Conservation (phyloP, 2,113 vertebrate species). For the Lamprologus ornatipinnis region DNA sequence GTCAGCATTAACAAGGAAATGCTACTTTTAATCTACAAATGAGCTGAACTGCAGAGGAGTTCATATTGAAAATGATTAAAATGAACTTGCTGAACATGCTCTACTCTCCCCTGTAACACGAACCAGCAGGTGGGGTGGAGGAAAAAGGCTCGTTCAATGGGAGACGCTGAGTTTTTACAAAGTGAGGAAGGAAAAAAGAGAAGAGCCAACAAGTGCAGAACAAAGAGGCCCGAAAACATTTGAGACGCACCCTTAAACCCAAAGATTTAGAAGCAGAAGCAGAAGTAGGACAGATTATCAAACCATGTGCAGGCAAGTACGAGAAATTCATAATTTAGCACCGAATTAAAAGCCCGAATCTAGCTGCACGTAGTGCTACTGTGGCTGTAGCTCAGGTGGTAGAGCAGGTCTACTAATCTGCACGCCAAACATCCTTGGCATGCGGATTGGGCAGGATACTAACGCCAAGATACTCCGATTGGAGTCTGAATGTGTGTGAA, state of each 20-base stretch:
- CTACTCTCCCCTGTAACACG: not conserved
- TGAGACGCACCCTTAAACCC: not conserved
- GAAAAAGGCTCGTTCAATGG: rapidly evolving
- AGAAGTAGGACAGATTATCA: not conserved
- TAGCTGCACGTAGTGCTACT: rapidly evolving
- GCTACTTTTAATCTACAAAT: not conserved
- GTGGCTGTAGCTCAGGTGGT: not conserved
- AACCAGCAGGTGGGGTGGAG: not conserved
- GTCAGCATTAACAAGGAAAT: not conserved
- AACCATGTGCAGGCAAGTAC: not conserved
- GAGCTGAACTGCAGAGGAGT: rapidly evolving
- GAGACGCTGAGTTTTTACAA: not conserved
- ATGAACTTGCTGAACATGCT: not conserved
- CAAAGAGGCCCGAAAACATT: not conserved
- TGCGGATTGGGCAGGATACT: rapidly evolving
- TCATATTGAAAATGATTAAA: not conserved
- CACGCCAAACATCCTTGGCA: not conserved
- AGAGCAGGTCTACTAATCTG: not conserved
- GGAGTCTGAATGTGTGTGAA: not conserved
- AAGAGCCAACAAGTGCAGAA: not conserved
- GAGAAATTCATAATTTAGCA: not conserved
- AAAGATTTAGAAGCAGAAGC: rapidly evolving
- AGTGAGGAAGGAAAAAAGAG: not conserved
- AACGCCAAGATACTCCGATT: not conserved
- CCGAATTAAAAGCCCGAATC: not conserved